Conservation (phyloP, 2,113 vertebrate species). For the Podarcis cretensis region DNA sequence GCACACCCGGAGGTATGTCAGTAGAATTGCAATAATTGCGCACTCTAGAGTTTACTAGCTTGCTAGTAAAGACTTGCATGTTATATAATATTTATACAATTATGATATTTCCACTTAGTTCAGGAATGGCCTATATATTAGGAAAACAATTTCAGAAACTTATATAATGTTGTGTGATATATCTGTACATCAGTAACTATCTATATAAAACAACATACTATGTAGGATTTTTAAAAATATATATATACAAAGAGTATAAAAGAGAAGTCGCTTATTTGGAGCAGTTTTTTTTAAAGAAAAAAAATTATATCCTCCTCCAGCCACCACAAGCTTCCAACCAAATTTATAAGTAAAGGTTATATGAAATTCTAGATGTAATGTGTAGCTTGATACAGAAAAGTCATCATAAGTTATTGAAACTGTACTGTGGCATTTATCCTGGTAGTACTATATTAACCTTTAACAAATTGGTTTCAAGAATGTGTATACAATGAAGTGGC, state of each 20-base stretch:
- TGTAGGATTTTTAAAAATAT: background rate
- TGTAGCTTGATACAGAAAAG: slow-evolving; percentile 43
- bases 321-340: background rate
- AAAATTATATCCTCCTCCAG: background rate
- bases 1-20: slow-evolving; percentile 62
- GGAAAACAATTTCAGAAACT: slow-evolving; percentile 1
- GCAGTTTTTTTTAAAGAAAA: background rate
- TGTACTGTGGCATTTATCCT: accelerated
- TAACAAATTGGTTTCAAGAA: background rate
- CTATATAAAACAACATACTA: background rate
- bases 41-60: slow-evolving; percentile 51
- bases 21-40: slow-evolving; percentile 50
- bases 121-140: slow-evolving; percentile 38
- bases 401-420: slow-evolving; percentile 22
- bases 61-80: slow-evolving; percentile 54
- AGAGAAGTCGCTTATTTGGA: background rate
- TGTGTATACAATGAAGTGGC: background rate
- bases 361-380: slow-evolving; percentile 44
- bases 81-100: slow-evolving; percentile 61
- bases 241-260: background rate
- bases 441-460: background rate
- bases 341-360: slow-evolving; percentile 23
- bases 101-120: slow-evolving; percentile 30
- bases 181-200: too few relatives aligned
- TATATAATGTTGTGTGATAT: background rate